Evolutionary conservation across 2,888 invertebrate species (phyloP).

Genomic region (Epinotia bilunana): DNA sequence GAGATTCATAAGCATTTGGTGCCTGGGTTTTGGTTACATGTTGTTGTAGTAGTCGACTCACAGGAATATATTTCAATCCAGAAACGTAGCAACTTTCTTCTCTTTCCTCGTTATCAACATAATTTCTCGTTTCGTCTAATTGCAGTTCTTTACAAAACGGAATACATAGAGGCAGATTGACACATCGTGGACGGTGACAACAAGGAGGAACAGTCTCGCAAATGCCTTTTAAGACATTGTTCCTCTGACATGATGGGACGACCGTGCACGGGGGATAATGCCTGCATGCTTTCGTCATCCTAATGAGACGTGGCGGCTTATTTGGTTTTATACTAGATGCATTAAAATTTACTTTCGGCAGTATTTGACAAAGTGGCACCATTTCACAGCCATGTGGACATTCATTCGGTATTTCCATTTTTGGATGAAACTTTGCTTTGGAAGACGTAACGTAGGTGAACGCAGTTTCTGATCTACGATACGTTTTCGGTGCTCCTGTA

Average conservation of each 20-base stretch:
- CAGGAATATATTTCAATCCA: conserved; percentile 59
- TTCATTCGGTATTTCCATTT: conserved; percentile 53
- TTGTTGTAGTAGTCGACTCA: conserved; percentile 57
- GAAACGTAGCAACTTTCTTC: conserved; percentile 56
- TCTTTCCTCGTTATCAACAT: conserved; percentile 54
- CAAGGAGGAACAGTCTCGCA: conserved; percentile 75
- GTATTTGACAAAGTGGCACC: conserved; percentile 71
- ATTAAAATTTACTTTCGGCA: conserved; percentile 60
- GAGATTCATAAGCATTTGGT: conserved; percentile 59
- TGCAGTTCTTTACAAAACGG: conserved; percentile 66
- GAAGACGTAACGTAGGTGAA: conserved; percentile 54
- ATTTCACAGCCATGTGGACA: conserved; percentile 70
- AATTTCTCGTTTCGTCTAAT: conserved; percentile 61
- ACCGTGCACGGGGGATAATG: conserved; percentile 78
- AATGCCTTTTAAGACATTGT: conserved; percentile 70
- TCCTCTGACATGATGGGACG: conserved; percentile 76
- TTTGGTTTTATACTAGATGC: conserved; percentile 55
- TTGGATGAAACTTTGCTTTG: conserved; percentile 46
- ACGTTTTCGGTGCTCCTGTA: conserved; percentile 54
- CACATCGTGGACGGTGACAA: conserved; percentile 73
- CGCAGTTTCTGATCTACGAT: conserved; percentile 54
- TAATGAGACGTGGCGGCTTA: conserved; percentile 61
- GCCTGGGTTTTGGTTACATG: conserved; percentile 51
- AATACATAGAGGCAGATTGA: conserved; percentile 75
- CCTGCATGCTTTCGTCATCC: conserved; percentile 75